These are phyloP conservation scores for Xylota sylvarum DNA, from an alignment of 2,888 invertebrate species.

Conservation along the genomic window DNA sequence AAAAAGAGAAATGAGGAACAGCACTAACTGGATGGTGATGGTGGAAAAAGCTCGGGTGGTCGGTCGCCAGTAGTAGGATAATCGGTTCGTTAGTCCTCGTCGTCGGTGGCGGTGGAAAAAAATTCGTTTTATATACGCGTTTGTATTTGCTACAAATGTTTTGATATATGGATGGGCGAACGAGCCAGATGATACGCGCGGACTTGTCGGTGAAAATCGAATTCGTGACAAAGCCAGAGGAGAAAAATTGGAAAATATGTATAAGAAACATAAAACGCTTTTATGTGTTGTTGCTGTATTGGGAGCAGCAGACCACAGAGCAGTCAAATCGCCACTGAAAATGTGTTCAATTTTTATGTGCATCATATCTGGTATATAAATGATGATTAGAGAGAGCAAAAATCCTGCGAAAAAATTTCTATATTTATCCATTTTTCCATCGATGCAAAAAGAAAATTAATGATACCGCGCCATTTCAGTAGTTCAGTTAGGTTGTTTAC, in stretches of 20 bases:
- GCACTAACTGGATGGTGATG: constrained; percentile 43
- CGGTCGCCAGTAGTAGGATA: constrained; percentile 32
- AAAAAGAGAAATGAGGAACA: constrained; percentile 42
- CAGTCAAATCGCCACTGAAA: constrained; percentile 22
- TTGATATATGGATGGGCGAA: constrained; percentile 42
- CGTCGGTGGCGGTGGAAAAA: constrained; percentile 31
- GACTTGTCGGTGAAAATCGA: constrained; percentile 38
- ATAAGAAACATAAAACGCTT: constrained; percentile 23
- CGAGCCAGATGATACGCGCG: constrained; percentile 29
- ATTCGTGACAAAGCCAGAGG: constrained; percentile 27
- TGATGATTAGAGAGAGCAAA: constrained; percentile 22
- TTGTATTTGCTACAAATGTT: constrained; percentile 50
- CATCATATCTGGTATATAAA: constrained; percentile 2
- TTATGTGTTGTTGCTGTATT: constrained; percentile 23
- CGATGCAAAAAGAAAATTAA: constrained; percentile 28
- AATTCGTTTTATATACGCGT: constrained; percentile 32
- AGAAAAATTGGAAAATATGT: constrained; percentile 34
- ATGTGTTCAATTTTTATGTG: constrained; percentile 16
- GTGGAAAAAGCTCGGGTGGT: constrained; percentile 53
- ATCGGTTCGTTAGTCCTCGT: constrained; percentile 44
- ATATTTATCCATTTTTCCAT: constrained; percentile 35
- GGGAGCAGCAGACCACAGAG: constrained; percentile 20
- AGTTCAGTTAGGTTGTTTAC: constrained; percentile 13
- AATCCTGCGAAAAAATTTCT: constrained; percentile 14
- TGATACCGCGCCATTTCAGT: constrained; percentile 27